Percentiles rank a stretch among this genome's conserved stretches.
phyloP scores from a whole-genome alignment of 2,888 invertebrate genomes.

The Drosophila bunnanda region DNA sequence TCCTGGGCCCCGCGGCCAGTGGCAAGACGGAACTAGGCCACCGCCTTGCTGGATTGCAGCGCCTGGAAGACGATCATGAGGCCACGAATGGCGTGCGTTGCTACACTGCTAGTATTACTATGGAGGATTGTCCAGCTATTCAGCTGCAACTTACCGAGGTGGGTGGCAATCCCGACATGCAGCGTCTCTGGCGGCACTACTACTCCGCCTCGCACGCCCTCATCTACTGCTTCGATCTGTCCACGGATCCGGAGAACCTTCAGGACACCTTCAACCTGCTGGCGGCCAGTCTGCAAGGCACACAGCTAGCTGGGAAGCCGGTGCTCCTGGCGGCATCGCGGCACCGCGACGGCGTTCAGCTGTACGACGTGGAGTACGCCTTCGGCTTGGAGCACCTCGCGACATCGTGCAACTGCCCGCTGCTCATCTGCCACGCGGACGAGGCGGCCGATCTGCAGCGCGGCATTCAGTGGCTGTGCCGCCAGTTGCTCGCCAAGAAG shows the following conservation, averaged over 20 bases:
- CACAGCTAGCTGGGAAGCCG: slow-evolving; percentile 77
- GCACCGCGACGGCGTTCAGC: slow-evolving; percentile 70
- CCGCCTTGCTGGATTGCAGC: slow-evolving; percentile 65
- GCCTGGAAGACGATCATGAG: slow-evolving; percentile 54
- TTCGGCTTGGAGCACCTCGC: slow-evolving; percentile 78
- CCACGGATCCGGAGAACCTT: slow-evolving; percentile 58
- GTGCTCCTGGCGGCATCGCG: slow-evolving; percentile 80
- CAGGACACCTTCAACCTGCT: slow-evolving; percentile 67
- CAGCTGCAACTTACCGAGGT: slow-evolving; percentile 79
- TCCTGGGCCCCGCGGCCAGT: slow-evolving; percentile 77
- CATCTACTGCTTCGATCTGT: slow-evolving; percentile 81
- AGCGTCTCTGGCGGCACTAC: slow-evolving; percentile 83
- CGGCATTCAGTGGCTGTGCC: slow-evolving; percentile 64
- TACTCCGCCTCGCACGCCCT: slow-evolving; percentile 68
- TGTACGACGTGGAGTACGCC: slow-evolving; percentile 82
- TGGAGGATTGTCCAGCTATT: slow-evolving; percentile 9
- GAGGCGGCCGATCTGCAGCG: slow-evolving; percentile 28
- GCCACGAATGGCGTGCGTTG: slow-evolving; percentile 82
- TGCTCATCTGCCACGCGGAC: slow-evolving; percentile 67
- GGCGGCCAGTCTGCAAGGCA: slow-evolving; percentile 62
- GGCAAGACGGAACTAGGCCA: slow-evolving; percentile 83
- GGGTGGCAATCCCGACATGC: slow-evolving; percentile 82
- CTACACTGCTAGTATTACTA: slow-evolving; percentile 47
- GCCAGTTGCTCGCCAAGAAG: slow-evolving; percentile 57
- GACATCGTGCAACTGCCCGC: slow-evolving; percentile 57